Evolutionary conservation across 2,888 invertebrate genomes (phyloP).

Genomic region (Phorcus lineatus): DNA sequence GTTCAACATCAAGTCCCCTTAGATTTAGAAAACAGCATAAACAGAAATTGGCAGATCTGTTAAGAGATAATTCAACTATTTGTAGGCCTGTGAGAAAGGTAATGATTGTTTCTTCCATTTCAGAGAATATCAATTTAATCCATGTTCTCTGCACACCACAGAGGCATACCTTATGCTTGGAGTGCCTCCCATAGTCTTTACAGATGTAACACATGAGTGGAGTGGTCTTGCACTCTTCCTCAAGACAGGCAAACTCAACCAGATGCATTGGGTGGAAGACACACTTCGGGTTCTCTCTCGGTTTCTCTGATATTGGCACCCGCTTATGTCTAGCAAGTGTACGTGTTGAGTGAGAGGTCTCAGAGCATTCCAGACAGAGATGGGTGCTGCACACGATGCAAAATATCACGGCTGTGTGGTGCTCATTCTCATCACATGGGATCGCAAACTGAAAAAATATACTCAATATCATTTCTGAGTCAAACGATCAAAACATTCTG

Average conservation of each 20-base stretch:
- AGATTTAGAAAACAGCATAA: too few species aligned
- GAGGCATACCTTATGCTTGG: constrained; percentile 77
- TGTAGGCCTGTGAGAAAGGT: too few species aligned
- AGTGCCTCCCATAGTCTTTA: constrained; percentile 80
- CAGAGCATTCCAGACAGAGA: constrained; percentile 79
- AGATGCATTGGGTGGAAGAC: constrained; percentile 78
- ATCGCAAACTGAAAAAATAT: constrained; percentile 72
- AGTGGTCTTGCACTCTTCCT: constrained; percentile 78
- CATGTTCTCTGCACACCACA: too few species aligned
- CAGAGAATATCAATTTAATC: too few species aligned
- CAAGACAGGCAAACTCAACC: constrained; percentile 79
- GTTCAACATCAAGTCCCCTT: too few species aligned
- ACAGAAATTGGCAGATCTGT: too few species aligned
- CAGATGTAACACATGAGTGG: constrained; percentile 80
- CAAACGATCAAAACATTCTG: too few species aligned
- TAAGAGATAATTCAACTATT: too few species aligned
- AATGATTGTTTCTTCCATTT: too few species aligned
- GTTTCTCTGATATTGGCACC: constrained; percentile 79
- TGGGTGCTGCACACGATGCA: constrained; percentile 79
- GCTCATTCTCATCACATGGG: constrained; percentile 79
- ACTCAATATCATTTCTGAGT: not conserved
- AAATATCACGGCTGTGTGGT: constrained; percentile 79
- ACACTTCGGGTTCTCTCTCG: constrained; percentile 79
- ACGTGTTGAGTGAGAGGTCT: constrained; percentile 78
- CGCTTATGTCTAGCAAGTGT: constrained; percentile 78